Evolutionary conservation across 2,888 invertebrate genomes (phyloP), one percentile per base, ranked within the genome.

Genomic region (Cosmopolites sordidus): DNA sequence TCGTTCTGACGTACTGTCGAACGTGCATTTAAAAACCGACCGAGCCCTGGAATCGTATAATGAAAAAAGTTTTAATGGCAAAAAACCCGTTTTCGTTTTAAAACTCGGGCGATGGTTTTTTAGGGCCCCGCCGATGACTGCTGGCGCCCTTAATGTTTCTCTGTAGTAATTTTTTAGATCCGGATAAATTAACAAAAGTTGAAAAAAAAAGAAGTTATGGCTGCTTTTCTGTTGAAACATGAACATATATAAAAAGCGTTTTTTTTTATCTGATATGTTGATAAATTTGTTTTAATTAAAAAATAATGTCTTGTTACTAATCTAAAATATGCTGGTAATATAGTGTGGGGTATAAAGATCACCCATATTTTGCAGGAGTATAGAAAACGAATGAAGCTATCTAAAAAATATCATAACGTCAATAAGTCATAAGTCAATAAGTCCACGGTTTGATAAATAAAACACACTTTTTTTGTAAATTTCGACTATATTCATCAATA

Each of bases 1-100:
- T 39, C 33, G 11, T 41, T 45, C 38, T 43, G 45, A 45, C 51
- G 43, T 51, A 45, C 40, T 45, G 45, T 40, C 51, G 51, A 47
- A 47, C 51, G 46, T 42, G 52, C 46, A 48, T 46, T 46, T 46
- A 52, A 47, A 46, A 48, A 52, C 43, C 48, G 48, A 29, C 52
- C 43, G 46, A 33, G 41, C 48, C 42, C 46, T 42, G 47, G 46
- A 52, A 47, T 52, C 48, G 47, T 43, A 48, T 48, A 52, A 52
- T 48, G 52, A 48, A 48, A 54, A 58, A 51, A 51, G 51, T 51
- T 51, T 51, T 51, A 51, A 51, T 51, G 33, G 51, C 51, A 51
- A 51, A 51, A 44, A 50, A 43, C 43, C 44, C 45, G 47, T 47
- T 44, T 48, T 38, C 49, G 46, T 49, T 47, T 42, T 43, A 54